These are phyloP conservation scores for Notodonta dromedarius DNA, from an alignment of 2,888 invertebrate genomes.

Conservation along the genomic window DNA sequence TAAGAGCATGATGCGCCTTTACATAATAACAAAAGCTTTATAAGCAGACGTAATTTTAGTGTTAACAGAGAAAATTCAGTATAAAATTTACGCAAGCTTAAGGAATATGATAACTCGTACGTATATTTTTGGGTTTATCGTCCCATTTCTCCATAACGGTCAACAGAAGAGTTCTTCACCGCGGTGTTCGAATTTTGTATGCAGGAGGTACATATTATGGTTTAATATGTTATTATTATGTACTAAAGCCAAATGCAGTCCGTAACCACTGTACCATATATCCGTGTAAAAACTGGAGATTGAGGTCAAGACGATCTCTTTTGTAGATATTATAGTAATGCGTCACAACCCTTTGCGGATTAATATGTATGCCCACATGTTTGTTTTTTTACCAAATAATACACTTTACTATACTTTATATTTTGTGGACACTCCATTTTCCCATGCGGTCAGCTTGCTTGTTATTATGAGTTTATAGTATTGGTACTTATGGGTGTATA, in stretches of 20 bases:
- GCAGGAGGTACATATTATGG: neutral
- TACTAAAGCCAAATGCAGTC: neutral
- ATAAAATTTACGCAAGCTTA: neutral
- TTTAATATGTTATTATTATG: neutral
- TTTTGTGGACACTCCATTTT: no score
- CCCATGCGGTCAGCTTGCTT: no score
- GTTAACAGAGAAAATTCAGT: no score
- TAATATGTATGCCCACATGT: no score
- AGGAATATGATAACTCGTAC: neutral
- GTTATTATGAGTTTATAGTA: no score
- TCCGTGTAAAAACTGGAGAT: neutral
- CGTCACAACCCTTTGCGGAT: no score
- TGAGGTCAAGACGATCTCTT: neutral
- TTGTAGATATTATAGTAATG: neutral
- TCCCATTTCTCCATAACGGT: neutral
- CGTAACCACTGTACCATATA: neutral
- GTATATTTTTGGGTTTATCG: neutral
- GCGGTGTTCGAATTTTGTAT: neutral
- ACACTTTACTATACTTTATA: no score
- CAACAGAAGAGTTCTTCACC: neutral
- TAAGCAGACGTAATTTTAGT: neutral
- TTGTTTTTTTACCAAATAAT: no score
- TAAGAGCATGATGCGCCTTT: neutral
- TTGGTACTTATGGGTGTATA: no score
- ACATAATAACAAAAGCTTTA: neutral